Evolutionary conservation across 2,113 vertebrate species (phyloP).

Genomic region (Mohoua ochrocephala): DNA sequence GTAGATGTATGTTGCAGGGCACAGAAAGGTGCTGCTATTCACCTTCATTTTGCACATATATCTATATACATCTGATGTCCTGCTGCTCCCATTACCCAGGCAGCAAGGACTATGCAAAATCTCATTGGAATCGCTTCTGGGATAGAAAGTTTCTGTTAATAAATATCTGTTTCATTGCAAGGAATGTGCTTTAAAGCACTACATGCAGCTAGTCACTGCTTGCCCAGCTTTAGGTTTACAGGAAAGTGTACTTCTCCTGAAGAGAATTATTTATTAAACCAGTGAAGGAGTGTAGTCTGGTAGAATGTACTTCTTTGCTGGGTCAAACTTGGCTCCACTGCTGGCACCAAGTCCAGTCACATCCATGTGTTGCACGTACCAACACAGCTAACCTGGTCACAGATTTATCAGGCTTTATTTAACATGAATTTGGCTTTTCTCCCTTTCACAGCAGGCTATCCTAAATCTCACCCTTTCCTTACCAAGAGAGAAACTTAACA

Average conservation of each 20-base stretch:
- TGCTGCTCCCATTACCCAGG: not conserved
- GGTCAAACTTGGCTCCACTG: not conserved
- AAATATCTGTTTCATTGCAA: not conserved
- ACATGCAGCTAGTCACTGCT: rapidly evolving
- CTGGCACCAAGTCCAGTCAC: not conserved
- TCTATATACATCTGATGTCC: not conserved
- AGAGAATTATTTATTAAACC: not conserved
- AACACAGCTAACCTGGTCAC: not conserved
- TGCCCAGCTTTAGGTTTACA: not conserved
- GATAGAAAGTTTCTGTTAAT: not conserved
- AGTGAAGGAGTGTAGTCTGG: not conserved
- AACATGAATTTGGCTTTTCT: not conserved
- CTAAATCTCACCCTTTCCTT: not conserved
- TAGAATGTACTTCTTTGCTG: not conserved
- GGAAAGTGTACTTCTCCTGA: not conserved
- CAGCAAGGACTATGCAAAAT: not conserved
- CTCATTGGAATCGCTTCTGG: rapidly evolving
- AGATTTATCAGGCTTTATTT: not conserved
- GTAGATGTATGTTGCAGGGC: not conserved
- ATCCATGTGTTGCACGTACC: not conserved
- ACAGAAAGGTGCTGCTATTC: not conserved
- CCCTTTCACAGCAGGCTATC: not conserved
- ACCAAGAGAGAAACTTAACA: not conserved
- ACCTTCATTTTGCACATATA: not conserved
- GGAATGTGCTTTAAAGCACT: not conserved